A percentile compares a stretch with the other conserved stretches of the same genome.
These are phyloP conservation scores for Canis aureus DNA, from an alignment of 2,113 vertebrate genomes.

Conservation along the genomic window DNA sequence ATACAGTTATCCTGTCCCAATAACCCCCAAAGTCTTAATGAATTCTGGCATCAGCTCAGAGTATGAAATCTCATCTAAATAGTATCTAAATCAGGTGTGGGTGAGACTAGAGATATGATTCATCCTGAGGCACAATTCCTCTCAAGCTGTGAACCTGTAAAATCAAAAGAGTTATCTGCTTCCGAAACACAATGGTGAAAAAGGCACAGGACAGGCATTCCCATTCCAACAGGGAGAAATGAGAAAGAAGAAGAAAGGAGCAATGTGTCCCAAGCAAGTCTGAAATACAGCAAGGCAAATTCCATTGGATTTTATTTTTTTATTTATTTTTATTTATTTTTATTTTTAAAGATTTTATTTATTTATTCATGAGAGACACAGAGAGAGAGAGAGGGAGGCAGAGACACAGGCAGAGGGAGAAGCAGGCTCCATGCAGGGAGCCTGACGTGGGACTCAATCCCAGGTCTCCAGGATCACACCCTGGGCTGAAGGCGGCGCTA, in stretches of 20 bases:
- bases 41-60: background rate
- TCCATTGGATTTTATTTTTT: background rate
- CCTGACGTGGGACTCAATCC: too few relatives aligned
- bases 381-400: too few relatives aligned
- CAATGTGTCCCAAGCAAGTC: background rate
- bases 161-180: background rate
- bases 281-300: background rate
- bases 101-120: background rate
- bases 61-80: background rate
- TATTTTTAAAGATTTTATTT: too few relatives aligned
- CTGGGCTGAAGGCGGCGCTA: too few relatives aligned
- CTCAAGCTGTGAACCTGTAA: background rate
- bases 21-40: background rate
- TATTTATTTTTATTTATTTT: too few relatives aligned
- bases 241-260: background rate
- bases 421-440: too few relatives aligned
- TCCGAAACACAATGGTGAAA: background rate
- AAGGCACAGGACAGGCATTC: background rate
- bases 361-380: too few relatives aligned
- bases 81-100: background rate
- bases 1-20: background rate
- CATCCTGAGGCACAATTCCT: background rate
- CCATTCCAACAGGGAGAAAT: background rate
- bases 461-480: too few relatives aligned
- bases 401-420: too few relatives aligned